Base-by-base conservation (phyloP, 2,113 vertebrate genomes). In the Argyrosomus japonicus region DNA sequence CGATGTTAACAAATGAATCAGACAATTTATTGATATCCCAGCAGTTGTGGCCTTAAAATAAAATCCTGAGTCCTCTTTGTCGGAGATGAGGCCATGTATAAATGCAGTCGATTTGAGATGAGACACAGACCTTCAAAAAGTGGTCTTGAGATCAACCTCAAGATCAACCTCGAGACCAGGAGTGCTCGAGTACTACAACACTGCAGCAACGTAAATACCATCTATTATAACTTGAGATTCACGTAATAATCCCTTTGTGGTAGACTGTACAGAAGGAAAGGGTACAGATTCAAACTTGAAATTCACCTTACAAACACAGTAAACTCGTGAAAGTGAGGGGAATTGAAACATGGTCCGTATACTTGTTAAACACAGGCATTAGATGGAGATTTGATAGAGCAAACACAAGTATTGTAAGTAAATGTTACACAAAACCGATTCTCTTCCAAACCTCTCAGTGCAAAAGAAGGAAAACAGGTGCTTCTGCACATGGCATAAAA, bases 231-330 rank as follows among this genome's bases (percentile, higher is more conserved):
- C 68, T 53, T 15, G 57, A 67, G 36, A 72, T 69, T 75, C 74
- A 36, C 74, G 29, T 57, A 54, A 51, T n/a, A 50, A 77, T 5
- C 1, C 17, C 13, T 71, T 53, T 77, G 57, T 77, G 51, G n/a
- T 80, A 61, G 21, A 50, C n/a, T 61, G 1, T 11, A 3, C 7
- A 54, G 53, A 48, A 36, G 29, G 69, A 50, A 68, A 70, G 63
- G 21, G 54, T 53, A 62, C 23, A 63, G 57, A 57, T 68, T 80
- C 11, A 5, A 23, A 77, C 63, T 62, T 51, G 17, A 79, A 47
- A 67, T 48, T 56, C 15, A 45, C 60, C 48, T 83, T 69, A 75
- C 25, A 70, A 85, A 73, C 25, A 72, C 13, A 50, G 15, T 2
- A 48, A 62, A 27, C 18, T 19, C 15, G 27, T 68, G 43, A 74